Conservation (phyloP, 2,797 vertebrate genomes). For the Helarctos malayanus region DNA sequence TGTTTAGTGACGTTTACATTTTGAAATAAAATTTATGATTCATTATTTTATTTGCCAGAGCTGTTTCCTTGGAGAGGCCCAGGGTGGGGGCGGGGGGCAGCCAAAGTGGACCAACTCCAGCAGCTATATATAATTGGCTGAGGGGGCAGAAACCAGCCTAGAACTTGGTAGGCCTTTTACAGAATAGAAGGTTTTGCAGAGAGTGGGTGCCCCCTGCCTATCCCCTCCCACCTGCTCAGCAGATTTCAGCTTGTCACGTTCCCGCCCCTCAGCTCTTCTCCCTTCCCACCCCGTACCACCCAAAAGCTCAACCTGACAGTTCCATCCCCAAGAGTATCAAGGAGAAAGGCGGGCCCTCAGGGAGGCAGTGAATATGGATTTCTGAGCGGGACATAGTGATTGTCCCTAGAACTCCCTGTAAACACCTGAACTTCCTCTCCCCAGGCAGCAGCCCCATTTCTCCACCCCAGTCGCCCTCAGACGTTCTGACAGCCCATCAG, state of each 20-base stretch:
- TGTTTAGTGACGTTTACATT: conserved; percentile 99
- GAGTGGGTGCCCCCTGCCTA: neutral
- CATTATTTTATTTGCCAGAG: conserved; percentile 46
- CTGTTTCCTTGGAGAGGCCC: neutral
- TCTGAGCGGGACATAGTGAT: accelerated
- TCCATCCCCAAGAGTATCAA: neutral
- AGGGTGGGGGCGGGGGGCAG: neutral
- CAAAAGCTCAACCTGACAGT: neutral
- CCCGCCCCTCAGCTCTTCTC: neutral
- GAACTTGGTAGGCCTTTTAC: neutral
- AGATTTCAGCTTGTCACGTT: no score
- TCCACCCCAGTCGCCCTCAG: accelerated
- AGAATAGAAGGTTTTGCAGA: neutral
- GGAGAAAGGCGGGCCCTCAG: neutral
- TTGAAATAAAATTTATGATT: conserved; percentile 96
- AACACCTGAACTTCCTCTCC: neutral
- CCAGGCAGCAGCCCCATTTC: neutral
- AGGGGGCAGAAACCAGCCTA: neutral
- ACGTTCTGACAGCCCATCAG: neutral
- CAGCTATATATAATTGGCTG: neutral
- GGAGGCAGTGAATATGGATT: neutral
- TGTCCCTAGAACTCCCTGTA: neutral
- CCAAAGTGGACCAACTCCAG: neutral
- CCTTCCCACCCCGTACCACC: accelerated
- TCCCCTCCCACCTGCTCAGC: neutral